Conservation (phyloP, 2,797 vertebrate genomes). For the Liparis tanakae region DNA sequence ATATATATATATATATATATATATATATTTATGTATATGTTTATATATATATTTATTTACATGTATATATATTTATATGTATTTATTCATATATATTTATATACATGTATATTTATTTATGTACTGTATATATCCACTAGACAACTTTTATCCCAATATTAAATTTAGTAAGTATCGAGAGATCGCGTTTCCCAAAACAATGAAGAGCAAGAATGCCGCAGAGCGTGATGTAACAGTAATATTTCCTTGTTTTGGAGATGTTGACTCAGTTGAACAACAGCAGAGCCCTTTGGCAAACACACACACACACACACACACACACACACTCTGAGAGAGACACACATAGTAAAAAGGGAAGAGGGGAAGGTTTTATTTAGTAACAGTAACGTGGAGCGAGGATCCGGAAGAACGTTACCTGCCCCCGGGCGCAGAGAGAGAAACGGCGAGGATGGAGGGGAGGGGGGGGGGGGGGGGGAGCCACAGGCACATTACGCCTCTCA, state of each 20-base stretch:
- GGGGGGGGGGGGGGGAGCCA: conserved; percentile 53
- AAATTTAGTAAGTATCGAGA: conserved; percentile 39
- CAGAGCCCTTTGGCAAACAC: conserved; percentile 56
- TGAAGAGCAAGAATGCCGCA: conserved; percentile 29
- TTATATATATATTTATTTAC: too few relatives aligned
- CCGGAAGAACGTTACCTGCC: conserved; percentile 78
- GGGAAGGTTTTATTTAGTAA: conserved; percentile 82
- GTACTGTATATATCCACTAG: not conserved
- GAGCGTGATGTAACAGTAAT: conserved; percentile 24
- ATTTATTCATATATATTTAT: not conserved
- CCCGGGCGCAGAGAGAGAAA: conserved; percentile 60
- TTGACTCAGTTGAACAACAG: conserved; percentile 59
- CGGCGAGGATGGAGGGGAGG: conserved; percentile 26
- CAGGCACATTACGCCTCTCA: conserved; percentile 70
- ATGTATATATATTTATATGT: not conserved
- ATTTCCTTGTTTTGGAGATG: conserved; percentile 50
- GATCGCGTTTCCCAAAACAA: conserved; percentile 12
- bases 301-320: conserved; percentile 22
- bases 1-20: not conserved
- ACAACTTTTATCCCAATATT: conserved; percentile 26
- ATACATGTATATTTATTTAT: too few relatives aligned
- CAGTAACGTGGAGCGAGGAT: conserved; percentile 76
- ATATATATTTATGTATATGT: too few relatives aligned
- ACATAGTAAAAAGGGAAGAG: conserved; percentile 44
- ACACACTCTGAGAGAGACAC: conserved; percentile 19